Conservation (phyloP, 2,113 vertebrate species). For the Pomatostomus ruficeps region DNA sequence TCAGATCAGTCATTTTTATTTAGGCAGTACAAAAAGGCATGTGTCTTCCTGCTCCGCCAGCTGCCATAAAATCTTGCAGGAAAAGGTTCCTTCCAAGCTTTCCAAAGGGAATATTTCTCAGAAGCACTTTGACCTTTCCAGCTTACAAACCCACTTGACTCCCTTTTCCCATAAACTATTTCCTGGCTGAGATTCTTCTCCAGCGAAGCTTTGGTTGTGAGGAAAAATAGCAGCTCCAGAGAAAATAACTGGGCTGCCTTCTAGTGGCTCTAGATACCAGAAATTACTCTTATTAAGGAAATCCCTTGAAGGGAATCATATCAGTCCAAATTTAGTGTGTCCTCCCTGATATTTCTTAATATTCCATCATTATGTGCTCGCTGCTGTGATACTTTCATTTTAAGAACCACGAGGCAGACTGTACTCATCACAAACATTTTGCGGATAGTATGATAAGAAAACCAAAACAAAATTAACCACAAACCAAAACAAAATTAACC, state of each 20-base stretch:
- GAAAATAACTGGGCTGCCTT: conserved; percentile 46
- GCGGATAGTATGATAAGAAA: neutral
- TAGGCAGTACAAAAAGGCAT: conserved; percentile 54
- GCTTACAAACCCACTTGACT: conserved; percentile 46
- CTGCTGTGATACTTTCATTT: neutral
- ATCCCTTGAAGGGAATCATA: neutral
- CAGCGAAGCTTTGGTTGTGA: conserved; percentile 1
- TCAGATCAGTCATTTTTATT: conserved; percentile 70
- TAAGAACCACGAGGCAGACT: neutral
- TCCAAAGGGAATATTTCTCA: conserved; percentile 56
- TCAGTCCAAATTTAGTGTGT: neutral
- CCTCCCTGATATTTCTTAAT: neutral
- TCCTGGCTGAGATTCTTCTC: conserved; percentile 33
- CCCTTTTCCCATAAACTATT: conserved; percentile 43
- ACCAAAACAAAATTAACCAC: neutral
- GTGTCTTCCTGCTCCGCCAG: conserved; percentile 58
- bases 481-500: neutral
- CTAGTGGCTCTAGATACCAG: neutral
- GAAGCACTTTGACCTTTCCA: conserved; percentile 66
- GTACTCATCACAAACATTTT: accelerated
- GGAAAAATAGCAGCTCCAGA: neutral
- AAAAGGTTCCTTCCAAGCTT: conserved; percentile 51
- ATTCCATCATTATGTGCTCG: neutral
- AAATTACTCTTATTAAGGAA: neutral
- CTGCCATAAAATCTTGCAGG: conserved; percentile 65